A percentile compares a stretch with the other conserved stretches of the same genome.
phyloP scores from a whole-genome alignment of 1,140 invertebrate genomes.

The Drosophila parabipectinata region DNA sequence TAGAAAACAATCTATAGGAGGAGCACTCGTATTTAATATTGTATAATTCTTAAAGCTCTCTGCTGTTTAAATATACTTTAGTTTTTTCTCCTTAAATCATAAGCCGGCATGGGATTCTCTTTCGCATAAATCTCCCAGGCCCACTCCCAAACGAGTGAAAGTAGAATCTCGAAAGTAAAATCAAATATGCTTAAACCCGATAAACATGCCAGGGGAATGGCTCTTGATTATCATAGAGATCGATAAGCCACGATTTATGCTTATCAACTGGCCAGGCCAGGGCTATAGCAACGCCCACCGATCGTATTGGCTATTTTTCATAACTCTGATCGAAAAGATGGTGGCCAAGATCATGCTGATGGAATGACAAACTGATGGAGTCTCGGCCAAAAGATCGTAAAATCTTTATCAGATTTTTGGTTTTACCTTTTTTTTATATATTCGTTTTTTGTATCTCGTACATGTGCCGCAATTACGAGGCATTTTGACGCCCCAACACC shows the following conservation, averaged over 20 bases:
- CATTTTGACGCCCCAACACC: slow-evolving; percentile 75
- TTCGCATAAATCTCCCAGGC: not conserved
- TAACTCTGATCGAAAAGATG: slow-evolving; percentile 32
- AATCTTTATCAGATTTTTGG: slow-evolving; percentile 15
- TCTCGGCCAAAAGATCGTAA: slow-evolving; percentile 30
- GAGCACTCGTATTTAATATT: too few relatives aligned
- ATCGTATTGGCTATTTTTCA: slow-evolving; percentile 25
- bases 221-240: slow-evolving; percentile 68
- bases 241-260: slow-evolving; percentile 73
- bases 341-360: slow-evolving; percentile 58
- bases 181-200: slow-evolving; percentile 17
- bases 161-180: slow-evolving; percentile 47
- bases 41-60: too few relatives aligned
- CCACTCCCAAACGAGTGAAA: slow-evolving; percentile 29
- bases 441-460: slow-evolving; percentile 29
- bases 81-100: slow-evolving; percentile 1
- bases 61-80: slow-evolving; percentile 1
- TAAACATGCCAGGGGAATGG: slow-evolving; percentile 38
- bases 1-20: too few relatives aligned
- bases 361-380: slow-evolving; percentile 66
- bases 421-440: slow-evolving; percentile 1
- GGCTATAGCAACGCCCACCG: slow-evolving; percentile 54
- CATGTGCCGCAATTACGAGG: slow-evolving; percentile 74
- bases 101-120: slow-evolving; percentile 14
- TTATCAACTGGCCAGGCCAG: slow-evolving; percentile 35